Conservation (phyloP, 35 echinoderm and acorn worm species). For the Patiria miniata region DNA sequence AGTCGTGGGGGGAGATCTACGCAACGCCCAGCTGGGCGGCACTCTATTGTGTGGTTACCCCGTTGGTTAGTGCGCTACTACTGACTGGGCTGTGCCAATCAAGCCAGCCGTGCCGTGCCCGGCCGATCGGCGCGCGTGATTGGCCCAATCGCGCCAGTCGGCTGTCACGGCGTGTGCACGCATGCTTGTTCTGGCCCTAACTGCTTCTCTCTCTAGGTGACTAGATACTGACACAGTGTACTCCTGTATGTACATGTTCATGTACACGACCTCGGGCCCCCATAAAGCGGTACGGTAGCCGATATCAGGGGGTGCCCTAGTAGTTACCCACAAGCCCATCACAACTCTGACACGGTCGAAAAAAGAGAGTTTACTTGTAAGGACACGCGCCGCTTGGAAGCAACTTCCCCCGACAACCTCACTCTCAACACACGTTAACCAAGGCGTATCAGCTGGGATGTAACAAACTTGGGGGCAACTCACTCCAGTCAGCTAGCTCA, state of each 20-base stretch:
- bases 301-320: slow-evolving; percentile 4
- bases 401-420: neutral
- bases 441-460: no score
- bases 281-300: slow-evolving; percentile 24
- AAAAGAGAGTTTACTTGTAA: slow-evolving; percentile 27
- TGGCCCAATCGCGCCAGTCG: slow-evolving; percentile 9
- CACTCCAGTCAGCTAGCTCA: no score
- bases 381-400: slow-evolving; percentile 23
- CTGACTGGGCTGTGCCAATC: slow-evolving; percentile 12
- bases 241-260: slow-evolving; percentile 21
- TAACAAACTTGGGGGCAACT: no score
- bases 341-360: slow-evolving; percentile 8
- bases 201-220: slow-evolving; percentile 1
- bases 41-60: slow-evolving; percentile 1
- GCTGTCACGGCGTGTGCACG: slow-evolving; percentile 22
- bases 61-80: slow-evolving; percentile 26
- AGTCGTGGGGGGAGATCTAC: neutral
- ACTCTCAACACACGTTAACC: no score
- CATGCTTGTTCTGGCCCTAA: slow-evolving; percentile 18
- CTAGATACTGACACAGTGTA: slow-evolving; percentile 25
- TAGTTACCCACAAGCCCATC: neutral
- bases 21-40: slow-evolving; percentile 21
- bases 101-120: neutral
- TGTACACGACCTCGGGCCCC: slow-evolving; percentile 14
- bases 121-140: neutral